Conservation (phyloP, 2,888 invertebrate genomes). For the Microplitis deprimator region DNA sequence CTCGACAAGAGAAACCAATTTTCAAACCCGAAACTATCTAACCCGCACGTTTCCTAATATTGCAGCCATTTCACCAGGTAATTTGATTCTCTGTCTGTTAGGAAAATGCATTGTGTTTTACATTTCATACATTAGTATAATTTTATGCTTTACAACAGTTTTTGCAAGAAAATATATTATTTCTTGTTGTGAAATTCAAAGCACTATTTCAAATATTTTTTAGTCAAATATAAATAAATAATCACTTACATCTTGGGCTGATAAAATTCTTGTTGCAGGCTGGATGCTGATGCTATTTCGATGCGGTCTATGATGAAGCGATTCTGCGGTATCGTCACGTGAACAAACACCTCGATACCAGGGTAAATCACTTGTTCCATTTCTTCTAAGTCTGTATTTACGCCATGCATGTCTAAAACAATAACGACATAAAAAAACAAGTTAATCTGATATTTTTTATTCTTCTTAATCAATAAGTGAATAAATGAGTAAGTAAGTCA, state of each 20-base stretch:
- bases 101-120: conserved; percentile 29
- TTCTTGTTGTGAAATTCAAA: background rate
- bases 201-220: too few relatives aligned
- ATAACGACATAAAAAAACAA: too few relatives aligned
- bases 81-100: conserved; percentile 34
- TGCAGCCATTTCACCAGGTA: conserved; percentile 40
- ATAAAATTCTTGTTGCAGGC: conserved; percentile 65
- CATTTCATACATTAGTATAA: conserved; percentile 15
- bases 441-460: conserved; percentile 33
- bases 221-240: conserved; percentile 25
- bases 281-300: conserved; percentile 62
- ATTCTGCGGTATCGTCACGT: conserved; percentile 62
- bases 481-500: background rate
- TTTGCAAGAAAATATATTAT: background rate
- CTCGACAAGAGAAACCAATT: conserved; percentile 54
- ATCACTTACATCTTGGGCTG: conserved; percentile 68
- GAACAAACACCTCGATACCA: conserved; percentile 66
- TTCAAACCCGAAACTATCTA: conserved; percentile 52
- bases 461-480: conserved; percentile 8
- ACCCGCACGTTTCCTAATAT: conserved; percentile 46
- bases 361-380: conserved; percentile 65
- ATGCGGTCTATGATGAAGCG: conserved; percentile 64
- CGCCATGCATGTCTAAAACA: conserved; percentile 73
- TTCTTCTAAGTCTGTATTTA: conserved; percentile 73
- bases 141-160: background rate